Evolutionary conservation across 2,113 vertebrate species (phyloP), one percentile per base, ranked within the genome.

Genomic region (Engraulis encrasicolus): DNA sequence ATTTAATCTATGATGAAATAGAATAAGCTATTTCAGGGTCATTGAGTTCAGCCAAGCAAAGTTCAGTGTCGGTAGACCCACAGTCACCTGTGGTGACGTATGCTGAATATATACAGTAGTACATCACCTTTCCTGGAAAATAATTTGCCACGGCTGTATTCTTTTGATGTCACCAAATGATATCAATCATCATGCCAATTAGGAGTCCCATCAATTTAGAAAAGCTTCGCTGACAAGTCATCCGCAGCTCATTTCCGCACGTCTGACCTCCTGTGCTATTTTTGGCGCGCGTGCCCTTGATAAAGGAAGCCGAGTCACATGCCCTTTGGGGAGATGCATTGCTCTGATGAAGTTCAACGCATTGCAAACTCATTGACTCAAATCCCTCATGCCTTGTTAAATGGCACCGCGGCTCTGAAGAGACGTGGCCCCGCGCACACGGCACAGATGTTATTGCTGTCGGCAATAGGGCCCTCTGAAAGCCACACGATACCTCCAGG

Each of bases 351-450:
- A 91, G 87, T 88, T 91, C 84, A 88, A 71, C 85, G 85, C 86
- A 86, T 86, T 86, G 90, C 89, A 85, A 87, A 85, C 86, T 89
- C 90, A 86, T 85, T 88, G 84, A 89, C 82, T 88, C 81, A 88
- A 91, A 89, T 91, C 90, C 90, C 90, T 78, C 83, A 88, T 82
- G 90, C 88, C 88, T 91, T 91, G 90, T 91, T 89, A 91, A 88
- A 91, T 91, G 87, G 88, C 74, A 86, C 83, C 83, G 89, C 80
- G 84, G 83, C 86, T 88, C 88, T 78, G 74, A 78, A 87, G 90
- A 89, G 89, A 85, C 87, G 80, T 86, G 85, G n/a, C 85, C 83
- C 87, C 87, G 82, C 84, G 85, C 90, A 87, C 88, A 85, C 88
- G 82, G 89, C 87, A 86, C 88, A 89, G 88, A 91, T 91, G 90